Base-by-base conservation (phyloP, 30 jellyfish, hydroid and myxozoan species). In the Nemopilema nomurai region DNA sequence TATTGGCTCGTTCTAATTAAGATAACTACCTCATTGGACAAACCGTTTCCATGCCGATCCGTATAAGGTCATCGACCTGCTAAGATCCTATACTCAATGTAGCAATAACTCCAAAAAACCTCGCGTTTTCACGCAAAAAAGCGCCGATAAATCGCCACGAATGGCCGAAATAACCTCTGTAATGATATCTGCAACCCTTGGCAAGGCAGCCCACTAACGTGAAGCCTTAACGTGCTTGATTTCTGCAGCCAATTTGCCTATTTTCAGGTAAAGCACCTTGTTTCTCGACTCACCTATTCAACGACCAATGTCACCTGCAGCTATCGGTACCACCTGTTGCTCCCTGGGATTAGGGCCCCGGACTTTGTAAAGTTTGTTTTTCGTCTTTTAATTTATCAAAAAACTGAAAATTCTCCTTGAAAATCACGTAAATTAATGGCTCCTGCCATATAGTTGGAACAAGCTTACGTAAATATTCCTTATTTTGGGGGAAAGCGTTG, bases 31-130 rank as follows among this genome's bases (percentile, higher is more conserved):
- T 74, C 88, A 85, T 85, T 74, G 92, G 92, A 28, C 92, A 83
- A 83, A 83, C 92, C 81, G 92, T 83, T 83, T 83, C 92, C 92
- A 83, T 83, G 92, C 92, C 83, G 77, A 75, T 74, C 94, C 88
- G 88, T 30, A 85, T 85, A 74, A 85, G 94, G 94, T 85, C 94
- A 85, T 85, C 94, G 87, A 74, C 92, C 86, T 83, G 92, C 76
- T 62, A 18, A 69, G 86, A 20, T 22, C 24, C 31, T 51, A 72
- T 83, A 86, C 92, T 33, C 86, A 83, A 71, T 51, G 28, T 62
- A 57, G 86, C 72, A 21, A 4, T 69, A 67, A 80, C 74, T 49
- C 32, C 74, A 20, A 51, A 29, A 32, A 31, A 30, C 16, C 67
- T 31, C 69, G 41, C 79, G n/a, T 24, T 23, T 28, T 25, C 9